A percentile compares a stretch with the other conserved stretches of the same genome.
phyloP scores from a whole-genome alignment of 2,113 vertebrate species.

The Bombycilla garrulus region DNA sequence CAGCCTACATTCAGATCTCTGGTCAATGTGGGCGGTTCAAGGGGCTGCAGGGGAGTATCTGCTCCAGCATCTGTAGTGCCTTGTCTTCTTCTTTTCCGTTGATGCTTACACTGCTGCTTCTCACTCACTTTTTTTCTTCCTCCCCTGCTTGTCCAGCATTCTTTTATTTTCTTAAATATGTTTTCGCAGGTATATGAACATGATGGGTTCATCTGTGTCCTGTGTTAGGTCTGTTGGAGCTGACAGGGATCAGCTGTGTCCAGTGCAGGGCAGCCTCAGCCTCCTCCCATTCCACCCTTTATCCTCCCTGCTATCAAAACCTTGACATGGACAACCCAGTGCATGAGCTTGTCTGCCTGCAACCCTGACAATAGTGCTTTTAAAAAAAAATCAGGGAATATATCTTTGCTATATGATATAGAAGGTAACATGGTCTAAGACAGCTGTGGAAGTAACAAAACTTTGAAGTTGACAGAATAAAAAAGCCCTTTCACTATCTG shows the following conservation, averaged over 20 bases:
- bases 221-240: neutral
- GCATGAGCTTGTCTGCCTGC: neutral
- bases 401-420: neutral
- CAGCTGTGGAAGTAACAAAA: neutral
- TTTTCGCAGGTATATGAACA: neutral
- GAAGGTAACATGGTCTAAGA: neutral
- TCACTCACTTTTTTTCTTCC: neutral
- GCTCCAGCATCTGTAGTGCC: fast-evolving
- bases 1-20: neutral
- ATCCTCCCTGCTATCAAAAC: neutral
- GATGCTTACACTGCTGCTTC: neutral
- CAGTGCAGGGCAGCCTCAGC: fast-evolving
- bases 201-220: neutral
- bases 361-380: neutral
- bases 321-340: fast-evolving
- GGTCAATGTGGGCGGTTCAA: neutral
- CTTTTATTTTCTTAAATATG: neutral
- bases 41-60: neutral
- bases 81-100: neutral
- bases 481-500: neutral
- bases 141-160: neutral
- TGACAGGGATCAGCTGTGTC: neutral
- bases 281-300: neutral
- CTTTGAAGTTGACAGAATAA: neutral
- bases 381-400: neutral